Conservation (phyloP, 2,888 invertebrate genomes). For the Rambutsinella grinnellia region DNA sequence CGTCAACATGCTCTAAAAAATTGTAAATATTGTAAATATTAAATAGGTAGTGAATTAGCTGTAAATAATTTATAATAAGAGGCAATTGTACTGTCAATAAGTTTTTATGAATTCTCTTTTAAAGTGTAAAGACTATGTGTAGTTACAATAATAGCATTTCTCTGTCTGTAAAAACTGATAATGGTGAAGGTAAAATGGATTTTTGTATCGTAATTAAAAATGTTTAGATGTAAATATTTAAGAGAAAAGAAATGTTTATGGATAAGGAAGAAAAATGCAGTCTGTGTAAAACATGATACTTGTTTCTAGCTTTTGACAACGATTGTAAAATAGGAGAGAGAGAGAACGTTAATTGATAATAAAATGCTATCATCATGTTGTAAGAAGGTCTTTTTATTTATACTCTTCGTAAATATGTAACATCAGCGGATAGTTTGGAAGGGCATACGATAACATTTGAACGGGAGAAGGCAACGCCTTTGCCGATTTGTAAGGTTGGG, state of each 20-base stretch:
- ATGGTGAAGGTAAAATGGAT: not conserved
- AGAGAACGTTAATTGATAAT: not conserved
- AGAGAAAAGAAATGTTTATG: constrained; percentile 1
- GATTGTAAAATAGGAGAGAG: not conserved
- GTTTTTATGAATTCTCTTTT: not conserved
- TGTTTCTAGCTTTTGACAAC: constrained; percentile 26
- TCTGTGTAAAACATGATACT: constrained; percentile 36
- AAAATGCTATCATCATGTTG: not conserved
- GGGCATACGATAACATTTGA: constrained; percentile 55
- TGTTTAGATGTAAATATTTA: not conserved
- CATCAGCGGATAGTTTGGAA: constrained; percentile 61
- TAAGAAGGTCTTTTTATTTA: not conserved
- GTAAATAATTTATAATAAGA: not conserved
- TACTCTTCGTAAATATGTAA: constrained; percentile 57
- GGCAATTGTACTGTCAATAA: not conserved
- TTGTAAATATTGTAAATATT: not conserved
- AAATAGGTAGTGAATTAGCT: not conserved
- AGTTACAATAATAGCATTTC: not conserved
- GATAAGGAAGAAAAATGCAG: constrained; percentile 39
- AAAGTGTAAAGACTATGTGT: not conserved
- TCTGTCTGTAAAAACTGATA: not conserved
- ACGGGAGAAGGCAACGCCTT: constrained; percentile 48
- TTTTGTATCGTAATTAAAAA: not conserved
- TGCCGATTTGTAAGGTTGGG: constrained; percentile 42
- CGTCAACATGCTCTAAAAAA: no score